Evolutionary conservation across 64 coral and sea anemone species (phyloP).

Genomic region (Acropora tenuis): DNA sequence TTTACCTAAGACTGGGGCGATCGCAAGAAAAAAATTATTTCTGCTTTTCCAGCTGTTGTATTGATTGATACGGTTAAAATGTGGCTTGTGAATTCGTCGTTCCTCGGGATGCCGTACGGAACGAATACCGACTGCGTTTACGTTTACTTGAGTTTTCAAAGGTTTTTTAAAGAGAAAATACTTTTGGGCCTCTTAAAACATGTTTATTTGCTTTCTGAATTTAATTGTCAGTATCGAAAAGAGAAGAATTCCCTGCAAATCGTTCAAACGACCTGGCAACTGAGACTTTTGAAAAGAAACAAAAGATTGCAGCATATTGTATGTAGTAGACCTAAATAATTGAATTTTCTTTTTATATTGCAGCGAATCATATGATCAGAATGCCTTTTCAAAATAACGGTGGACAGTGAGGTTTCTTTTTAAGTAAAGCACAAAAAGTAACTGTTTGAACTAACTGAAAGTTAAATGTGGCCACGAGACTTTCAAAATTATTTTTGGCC

Average conservation of each 20-base stretch:
- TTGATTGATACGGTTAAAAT: too few species aligned
- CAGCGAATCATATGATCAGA: background rate
- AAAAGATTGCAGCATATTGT: background rate
- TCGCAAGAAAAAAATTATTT: too few species aligned
- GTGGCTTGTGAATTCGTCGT: too few species aligned
- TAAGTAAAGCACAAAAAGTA: background rate
- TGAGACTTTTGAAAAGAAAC: background rate
- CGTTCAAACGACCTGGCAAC: conserved; percentile 16
- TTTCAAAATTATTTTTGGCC: too few species aligned
- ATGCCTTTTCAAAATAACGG: background rate
- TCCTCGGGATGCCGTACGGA: too few species aligned
- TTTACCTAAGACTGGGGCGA: too few species aligned
- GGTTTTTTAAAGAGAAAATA: background rate
- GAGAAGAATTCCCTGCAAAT: conserved; percentile 27
- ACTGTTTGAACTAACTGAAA: background rate
- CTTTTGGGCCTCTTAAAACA: conserved; percentile 9
- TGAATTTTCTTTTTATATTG: background rate
- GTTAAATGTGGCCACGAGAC: too few species aligned
- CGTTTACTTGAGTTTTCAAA: background rate
- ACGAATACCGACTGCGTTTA: too few species aligned
- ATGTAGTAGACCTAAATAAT: conserved; percentile 28
- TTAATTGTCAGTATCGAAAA: background rate
- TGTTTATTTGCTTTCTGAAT: background rate
- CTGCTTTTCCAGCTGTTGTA: too few species aligned
- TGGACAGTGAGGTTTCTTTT: too few species aligned